Evolutionary conservation across 1,140 invertebrate genomes (phyloP), one percentile per base, ranked within the genome.

Genomic region (Hylyphantes graminicola): DNA sequence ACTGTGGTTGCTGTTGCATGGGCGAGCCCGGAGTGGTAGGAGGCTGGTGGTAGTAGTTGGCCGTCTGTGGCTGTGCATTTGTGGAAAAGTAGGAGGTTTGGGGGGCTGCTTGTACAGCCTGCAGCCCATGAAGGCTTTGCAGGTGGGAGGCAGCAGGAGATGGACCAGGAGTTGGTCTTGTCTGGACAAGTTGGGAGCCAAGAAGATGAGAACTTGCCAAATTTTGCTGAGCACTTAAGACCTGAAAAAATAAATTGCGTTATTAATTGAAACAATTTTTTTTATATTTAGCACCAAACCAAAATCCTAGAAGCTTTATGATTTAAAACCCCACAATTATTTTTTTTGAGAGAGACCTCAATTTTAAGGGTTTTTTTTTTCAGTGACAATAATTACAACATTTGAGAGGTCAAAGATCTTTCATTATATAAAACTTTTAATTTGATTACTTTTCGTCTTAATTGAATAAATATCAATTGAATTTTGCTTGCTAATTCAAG

Each of bases 151-250:
- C 87, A 88, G 70, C 87, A 87, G 70, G 88, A 85, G 53, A 90
- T 90, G 17, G 90, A 11, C 81, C 86, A 61, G 82, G 12, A 64
- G 82, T 54, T 55, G 63, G 82, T 77, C 90, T 90, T 86, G 92
- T 90, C 82, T 93, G 93, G 17, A 93, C 90, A 75, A 93, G 88
- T 86, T 92, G 93, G 1, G 93, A 93, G 85, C 92, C 92, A 55
- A 92, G 89, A 88, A 93, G 90, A 87, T 92, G 93, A 82, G 89
- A 90, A 65, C 75, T 88, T 70, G 86, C 87, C 15, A 88, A 77
- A 87, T 89, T 89, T 85, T 87, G 87, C 88, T 91, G 64, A 88
- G 91, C 86, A 90, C 90, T 67, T 90, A 88, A 72, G 15, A 77
- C 79, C 74, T 86, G 67, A 35, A 65, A 15, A 11, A 75, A 68